A percentile compares a stretch with the other conserved stretches of the same genome.
Conservation (phyloP, 2,113 vertebrate species). For the Semicossyphus pulcher region DNA sequence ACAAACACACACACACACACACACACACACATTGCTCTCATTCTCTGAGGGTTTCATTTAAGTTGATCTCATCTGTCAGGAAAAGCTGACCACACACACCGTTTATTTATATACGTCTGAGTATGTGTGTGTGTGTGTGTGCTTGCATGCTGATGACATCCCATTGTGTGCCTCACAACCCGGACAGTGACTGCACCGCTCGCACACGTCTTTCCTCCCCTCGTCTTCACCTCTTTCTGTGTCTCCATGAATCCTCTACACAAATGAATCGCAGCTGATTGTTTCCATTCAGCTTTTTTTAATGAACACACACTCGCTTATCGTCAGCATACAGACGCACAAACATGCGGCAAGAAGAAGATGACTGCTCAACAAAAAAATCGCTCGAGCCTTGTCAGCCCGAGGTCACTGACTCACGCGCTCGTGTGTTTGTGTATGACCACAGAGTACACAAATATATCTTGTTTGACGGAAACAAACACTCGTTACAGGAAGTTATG, state of each 20-base stretch:
- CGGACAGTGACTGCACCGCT: conserved; percentile 24
- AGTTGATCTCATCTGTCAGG: conserved; percentile 64
- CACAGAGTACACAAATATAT: no score
- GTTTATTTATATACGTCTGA: conserved; percentile 41
- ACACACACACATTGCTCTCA: neutral
- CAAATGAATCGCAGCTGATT: neutral
- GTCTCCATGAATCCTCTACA: conserved; percentile 15
- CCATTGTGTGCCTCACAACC: conserved; percentile 40
- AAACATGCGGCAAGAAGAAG: no score
- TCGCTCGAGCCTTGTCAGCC: no score
- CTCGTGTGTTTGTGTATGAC: no score
- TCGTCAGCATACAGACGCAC: no score
- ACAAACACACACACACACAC: neutral
- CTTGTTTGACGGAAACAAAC: no score
- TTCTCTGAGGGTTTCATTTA: conserved; percentile 38
- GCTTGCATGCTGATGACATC: conserved; percentile 21
- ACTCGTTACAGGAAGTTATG: no score
- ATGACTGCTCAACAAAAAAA: no score
- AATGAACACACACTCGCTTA: neutral
- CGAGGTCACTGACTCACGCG: no score
- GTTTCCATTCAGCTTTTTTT: conserved; percentile 13
- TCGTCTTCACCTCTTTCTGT: conserved; percentile 48
- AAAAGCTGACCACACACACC: conserved; percentile 66
- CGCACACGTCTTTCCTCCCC: no score
- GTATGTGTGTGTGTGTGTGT: conserved; percentile 8